Conservation (phyloP, 37 sponge, comb jelly and placozoan genomes). For the Ianthella basta region DNA sequence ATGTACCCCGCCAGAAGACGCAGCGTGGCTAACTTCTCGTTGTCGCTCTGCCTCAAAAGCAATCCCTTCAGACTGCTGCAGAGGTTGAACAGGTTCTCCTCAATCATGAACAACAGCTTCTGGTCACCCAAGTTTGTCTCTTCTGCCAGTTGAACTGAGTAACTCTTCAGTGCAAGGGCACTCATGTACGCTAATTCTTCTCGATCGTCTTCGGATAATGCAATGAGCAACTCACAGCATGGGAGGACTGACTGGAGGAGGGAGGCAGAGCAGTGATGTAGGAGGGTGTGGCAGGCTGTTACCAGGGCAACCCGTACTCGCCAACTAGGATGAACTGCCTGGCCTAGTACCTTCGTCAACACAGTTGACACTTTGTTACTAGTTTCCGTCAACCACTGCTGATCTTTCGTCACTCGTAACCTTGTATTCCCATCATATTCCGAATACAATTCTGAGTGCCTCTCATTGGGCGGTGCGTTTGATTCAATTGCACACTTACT, state of each 20-base stretch:
- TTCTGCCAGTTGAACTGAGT: background rate
- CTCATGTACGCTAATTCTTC: background rate
- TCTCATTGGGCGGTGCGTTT: background rate
- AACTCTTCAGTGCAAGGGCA: background rate
- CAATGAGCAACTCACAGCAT: conserved; percentile 51
- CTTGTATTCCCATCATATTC: no score
- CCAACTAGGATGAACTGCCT: conserved; percentile 55
- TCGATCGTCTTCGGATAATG: conserved; percentile 39
- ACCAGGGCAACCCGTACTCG: conserved; percentile 51
- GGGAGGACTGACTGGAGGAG: background rate
- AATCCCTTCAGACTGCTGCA: conserved; percentile 7
- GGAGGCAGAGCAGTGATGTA: conserved; percentile 44
- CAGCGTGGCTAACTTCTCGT: conserved; percentile 50
- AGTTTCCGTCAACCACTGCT: conserved; percentile 49
- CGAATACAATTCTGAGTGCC: background rate
- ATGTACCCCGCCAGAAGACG: conserved; percentile 70
- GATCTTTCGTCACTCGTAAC: conserved; percentile 33
- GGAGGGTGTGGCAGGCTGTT: conserved; percentile 44
- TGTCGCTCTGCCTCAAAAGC: conserved; percentile 35
- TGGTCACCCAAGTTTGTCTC: background rate
- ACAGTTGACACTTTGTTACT: conserved; percentile 35
- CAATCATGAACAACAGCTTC: conserved; percentile 34
- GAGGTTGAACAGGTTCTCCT: conserved; percentile 47
- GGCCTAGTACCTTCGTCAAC: conserved; percentile 22
- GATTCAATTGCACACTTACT: background rate